Base-by-base conservation (phyloP, 2,113 vertebrate species). In the Ageneiosus marmoratus region DNA sequence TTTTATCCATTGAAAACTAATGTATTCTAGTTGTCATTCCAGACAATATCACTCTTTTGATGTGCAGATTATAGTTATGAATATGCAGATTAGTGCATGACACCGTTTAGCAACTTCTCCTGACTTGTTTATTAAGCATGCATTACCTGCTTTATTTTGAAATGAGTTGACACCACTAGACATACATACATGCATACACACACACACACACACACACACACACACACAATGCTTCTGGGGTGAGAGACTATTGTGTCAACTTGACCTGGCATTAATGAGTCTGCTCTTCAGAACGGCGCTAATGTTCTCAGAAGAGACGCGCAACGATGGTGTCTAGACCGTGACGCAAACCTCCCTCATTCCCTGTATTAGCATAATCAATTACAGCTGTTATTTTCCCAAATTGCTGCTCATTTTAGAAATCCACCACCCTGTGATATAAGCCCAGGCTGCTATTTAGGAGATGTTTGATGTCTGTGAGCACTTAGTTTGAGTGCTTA, bases 191-290 rank as follows among this genome's bases (percentile, higher is more conserved):
- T 5, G 34, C 15, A 53, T n/a, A n/a, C n/a, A n/a, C n/a, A n/a
- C n/a, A n/a, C n/a, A n/a, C n/a, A n/a, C n/a, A 67, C 63, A 10
- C n/a, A n/a, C n/a, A n/a, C n/a, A 72, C 7, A 15, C 70, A 16
- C 0, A 8, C 29, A 53, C 18, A 24, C 0, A 76, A 37, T 34
- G 18, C 1, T 76, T 55, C 29, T 48, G 6, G 12, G 5, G 29
- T 50, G 80, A 81, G 73, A 55, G 16, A n/a, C 58, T 48, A n/a
- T 48, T 20, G 13, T 76, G 50, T 79, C 8, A 16, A 79, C 24
- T n/a, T 77, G 73, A 63, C 56, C 81, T 51, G 74, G 46, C 46
- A 27, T 75, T 82, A 82, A 77, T 62, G 27, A 79, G 20, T 44
- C 53, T 58, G 20, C 15, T 53, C 41, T 60, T 44, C 69, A 27